Conservation (phyloP, 2,888 invertebrate genomes). For the Trachelus iudaicus region DNA sequence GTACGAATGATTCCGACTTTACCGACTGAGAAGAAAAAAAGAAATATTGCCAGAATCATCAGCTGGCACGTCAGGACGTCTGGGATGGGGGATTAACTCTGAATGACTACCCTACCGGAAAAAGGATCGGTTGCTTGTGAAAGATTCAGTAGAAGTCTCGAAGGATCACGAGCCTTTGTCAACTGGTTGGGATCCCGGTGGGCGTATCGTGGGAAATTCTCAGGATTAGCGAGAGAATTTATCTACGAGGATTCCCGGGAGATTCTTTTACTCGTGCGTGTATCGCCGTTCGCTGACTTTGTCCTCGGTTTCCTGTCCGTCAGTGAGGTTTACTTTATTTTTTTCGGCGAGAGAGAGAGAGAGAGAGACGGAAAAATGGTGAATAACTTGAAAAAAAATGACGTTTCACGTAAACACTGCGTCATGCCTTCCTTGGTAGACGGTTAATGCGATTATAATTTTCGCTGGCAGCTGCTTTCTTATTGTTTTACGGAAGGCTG, state of each 20-base stretch:
- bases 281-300: too few relatives aligned
- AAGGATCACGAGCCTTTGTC: background rate
- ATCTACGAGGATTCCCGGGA: background rate
- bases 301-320: background rate
- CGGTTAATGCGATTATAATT: background rate
- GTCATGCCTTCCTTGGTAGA: background rate
- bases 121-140: background rate
- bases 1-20: background rate
- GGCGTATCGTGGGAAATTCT: slow-evolving; percentile 5
- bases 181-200: background rate
- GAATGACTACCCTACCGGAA: background rate
- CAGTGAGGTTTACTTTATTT: background rate
- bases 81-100: background rate
- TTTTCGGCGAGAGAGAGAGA: too few relatives aligned
- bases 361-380: background rate
- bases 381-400: too few relatives aligned
- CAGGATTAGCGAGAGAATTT: background rate
- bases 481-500: background rate
- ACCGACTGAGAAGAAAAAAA: background rate
- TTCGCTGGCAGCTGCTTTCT: background rate
- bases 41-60: background rate
- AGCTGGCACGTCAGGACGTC: background rate
- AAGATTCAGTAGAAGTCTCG: background rate
- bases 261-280: background rate
- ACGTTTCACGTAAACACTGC: background rate